Conservation (phyloP, 2,888 invertebrate genomes). For the Drosophila silvestris region DNA sequence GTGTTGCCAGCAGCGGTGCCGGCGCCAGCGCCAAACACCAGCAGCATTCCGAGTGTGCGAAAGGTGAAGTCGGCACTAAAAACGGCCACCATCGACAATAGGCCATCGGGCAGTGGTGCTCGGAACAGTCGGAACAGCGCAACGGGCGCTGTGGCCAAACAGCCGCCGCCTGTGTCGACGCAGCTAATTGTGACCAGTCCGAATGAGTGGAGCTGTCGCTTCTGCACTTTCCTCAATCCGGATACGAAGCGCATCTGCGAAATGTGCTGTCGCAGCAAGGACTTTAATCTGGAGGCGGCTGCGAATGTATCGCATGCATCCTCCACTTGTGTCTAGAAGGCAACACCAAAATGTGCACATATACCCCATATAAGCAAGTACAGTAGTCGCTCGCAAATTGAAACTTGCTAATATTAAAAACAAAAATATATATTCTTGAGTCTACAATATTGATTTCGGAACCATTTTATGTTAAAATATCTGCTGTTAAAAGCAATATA, state of each 20-base stretch:
- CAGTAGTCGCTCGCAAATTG: background rate
- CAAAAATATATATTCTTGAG: background rate
- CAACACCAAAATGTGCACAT: constrained; percentile 18
- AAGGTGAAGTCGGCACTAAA: constrained; percentile 78
- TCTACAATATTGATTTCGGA: background rate
- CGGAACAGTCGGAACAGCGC: constrained; percentile 31
- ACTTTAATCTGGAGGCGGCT: constrained; percentile 84
- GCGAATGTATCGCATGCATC: constrained; percentile 76
- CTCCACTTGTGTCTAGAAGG: constrained; percentile 83
- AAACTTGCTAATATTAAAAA: background rate
- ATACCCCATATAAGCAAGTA: constrained; percentile 14
- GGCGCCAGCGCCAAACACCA: constrained; percentile 36
- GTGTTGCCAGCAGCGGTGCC: constrained; percentile 53
- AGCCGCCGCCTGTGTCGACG: constrained; percentile 68
- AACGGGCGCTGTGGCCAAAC: constrained; percentile 67
- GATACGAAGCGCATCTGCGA: constrained; percentile 88
- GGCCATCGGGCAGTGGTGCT: constrained; percentile 21
- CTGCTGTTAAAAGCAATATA: background rate
- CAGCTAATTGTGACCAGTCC: constrained; percentile 81
- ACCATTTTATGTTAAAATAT: background rate
- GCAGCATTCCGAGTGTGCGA: constrained; percentile 60
- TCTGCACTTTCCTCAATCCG: constrained; percentile 89
- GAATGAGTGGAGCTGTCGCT: constrained; percentile 88
- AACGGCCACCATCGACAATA: constrained; percentile 63
- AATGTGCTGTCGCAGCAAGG: constrained; percentile 88